Percentiles rank a stretch among this genome's conserved stretches.
phyloP scores from a whole-genome alignment of 2,113 vertebrate genomes.

The Phrynosoma blainvillii region DNA sequence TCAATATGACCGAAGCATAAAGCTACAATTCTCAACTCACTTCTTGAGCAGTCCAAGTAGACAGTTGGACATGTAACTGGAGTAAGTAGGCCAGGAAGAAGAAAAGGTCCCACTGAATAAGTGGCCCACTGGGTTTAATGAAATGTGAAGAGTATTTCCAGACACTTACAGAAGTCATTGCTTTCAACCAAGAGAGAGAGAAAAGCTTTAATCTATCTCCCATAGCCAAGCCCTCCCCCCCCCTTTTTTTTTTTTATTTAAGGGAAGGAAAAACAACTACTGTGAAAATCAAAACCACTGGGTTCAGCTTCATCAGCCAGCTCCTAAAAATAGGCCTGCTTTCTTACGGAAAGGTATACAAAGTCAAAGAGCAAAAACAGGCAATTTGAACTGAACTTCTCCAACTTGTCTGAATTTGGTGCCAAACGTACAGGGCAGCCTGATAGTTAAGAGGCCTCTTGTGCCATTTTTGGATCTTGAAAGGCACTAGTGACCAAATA shows the following conservation, averaged over 20 bases:
- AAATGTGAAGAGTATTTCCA: conserved; percentile 55
- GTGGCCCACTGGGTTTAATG: conserved; percentile 16
- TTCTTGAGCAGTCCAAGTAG: neutral
- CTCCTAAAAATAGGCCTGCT: conserved; percentile 75
- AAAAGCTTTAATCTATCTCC: conserved; percentile 38
- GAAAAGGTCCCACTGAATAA: neutral
- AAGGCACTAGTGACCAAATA: conserved; percentile 44
- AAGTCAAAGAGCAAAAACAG: conserved; percentile 57
- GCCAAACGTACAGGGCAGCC: conserved; percentile 63
- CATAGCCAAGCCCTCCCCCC: conserved; percentile 48
- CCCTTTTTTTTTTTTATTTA: conserved; percentile 63
- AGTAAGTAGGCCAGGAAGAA: conserved; percentile 1
- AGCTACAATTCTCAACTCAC: neutral
- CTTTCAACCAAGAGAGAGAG: conserved; percentile 52
- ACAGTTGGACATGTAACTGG: neutral
- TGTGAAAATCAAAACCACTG: conserved; percentile 65
- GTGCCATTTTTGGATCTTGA: conserved; percentile 54
- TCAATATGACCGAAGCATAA: neutral
- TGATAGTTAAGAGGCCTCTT: conserved; percentile 46
- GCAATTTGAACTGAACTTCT: conserved; percentile 65
- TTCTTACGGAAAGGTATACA: conserved; percentile 72
- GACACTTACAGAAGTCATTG: neutral
- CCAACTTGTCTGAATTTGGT: conserved; percentile 67
- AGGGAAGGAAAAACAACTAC: conserved; percentile 74
- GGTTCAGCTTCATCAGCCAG: conserved; percentile 67